Percentiles rank a stretch among this genome's conserved stretches.
These are phyloP conservation scores for Chiloscyllium punctatum DNA, from an alignment of 2,797 vertebrate genomes.

Conservation along the genomic window DNA sequence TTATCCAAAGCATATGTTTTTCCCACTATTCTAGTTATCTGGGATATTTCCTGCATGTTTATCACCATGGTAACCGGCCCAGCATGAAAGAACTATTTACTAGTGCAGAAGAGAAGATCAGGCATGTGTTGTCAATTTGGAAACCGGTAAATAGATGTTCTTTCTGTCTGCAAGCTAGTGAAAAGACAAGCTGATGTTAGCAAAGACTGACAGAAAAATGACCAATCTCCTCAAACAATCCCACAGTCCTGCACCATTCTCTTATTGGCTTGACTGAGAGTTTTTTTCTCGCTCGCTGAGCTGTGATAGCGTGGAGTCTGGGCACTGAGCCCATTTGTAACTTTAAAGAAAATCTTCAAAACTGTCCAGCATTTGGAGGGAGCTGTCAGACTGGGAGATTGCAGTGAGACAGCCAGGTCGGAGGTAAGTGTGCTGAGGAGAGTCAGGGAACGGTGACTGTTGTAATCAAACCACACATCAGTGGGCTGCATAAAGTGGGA, in stretches of 20 bases:
- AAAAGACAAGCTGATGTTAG: slow-evolving; percentile 39
- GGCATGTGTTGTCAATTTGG: slow-evolving; percentile 64
- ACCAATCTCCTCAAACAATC: slow-evolving; percentile 42
- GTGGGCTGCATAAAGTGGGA: not conserved
- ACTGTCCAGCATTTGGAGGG: slow-evolving; percentile 44
- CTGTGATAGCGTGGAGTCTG: slow-evolving; percentile 44
- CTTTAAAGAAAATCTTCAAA: slow-evolving; percentile 44
- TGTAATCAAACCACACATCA: not conserved
- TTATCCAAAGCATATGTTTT: slow-evolving; percentile 66
- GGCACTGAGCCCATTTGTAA: slow-evolving; percentile 45
- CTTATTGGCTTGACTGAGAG: not conserved
- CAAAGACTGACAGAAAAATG: slow-evolving; percentile 42
- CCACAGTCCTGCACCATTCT: slow-evolving; percentile 10
- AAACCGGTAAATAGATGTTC: slow-evolving; percentile 40
- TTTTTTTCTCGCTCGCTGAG: slow-evolving; percentile 40
- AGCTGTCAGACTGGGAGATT: slow-evolving; percentile 38
- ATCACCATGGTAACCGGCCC: slow-evolving; percentile 57
- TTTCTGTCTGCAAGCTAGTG: slow-evolving; percentile 36
- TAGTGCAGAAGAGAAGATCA: slow-evolving; percentile 51
- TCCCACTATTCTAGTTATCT: slow-evolving; percentile 60
- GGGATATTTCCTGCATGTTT: slow-evolving; percentile 64
- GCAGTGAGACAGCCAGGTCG: slow-evolving; percentile 38
- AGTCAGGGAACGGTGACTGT: not conserved
- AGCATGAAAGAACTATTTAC: slow-evolving; percentile 56
- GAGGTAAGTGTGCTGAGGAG: slow-evolving; percentile 42